Base-by-base conservation (phyloP, 2,888 invertebrate genomes). In the Cataglyphis altisquamis region DNA sequence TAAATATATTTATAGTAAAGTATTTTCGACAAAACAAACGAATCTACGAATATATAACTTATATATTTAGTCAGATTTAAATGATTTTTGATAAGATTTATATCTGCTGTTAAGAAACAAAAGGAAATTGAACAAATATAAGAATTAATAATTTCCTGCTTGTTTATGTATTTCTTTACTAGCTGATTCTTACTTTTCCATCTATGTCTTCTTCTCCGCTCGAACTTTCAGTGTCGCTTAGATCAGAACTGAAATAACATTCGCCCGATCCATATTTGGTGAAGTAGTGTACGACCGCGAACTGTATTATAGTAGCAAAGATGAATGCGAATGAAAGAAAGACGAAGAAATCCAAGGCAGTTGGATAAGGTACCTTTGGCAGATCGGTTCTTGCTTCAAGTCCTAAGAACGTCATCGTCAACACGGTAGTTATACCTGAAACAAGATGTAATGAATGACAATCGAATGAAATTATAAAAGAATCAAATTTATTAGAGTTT, bases 181-280 rank as follows among this genome's bases (percentile, higher is more conserved):
- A 90, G 66, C 87, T 90, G 91, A 62, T 86, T 89, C 57, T 85
- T 29, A 89, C 84, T 29, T 82, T 86, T 83, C 87, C 87, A 63
- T 85, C 83, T 8, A 84, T 62, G 64, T 91, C 92, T 25, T 96
- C 96, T 15, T 96, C 96, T 45, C 96, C 96, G 66, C 95, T 95
- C 77, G 96, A 96, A 74, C 95, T 95, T 62, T 96, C 96, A 4
- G 96, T 96, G 64, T 93, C 93, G 88, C 95, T 96, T 89, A 95
- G 95, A 90, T 97, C 97, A 0, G 96, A 96, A 84, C 96, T 96
- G 93, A 97, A 97, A 94, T 97, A 97, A 91, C 97, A 97, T 93
- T 97, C 97, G 0, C 97, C 97, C 6, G 97, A 97, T 36, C 97
- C 97, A 89, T 97, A 97, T 94, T 98, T 98, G n/a, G 98, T 98